Conservation (phyloP, 2,888 invertebrate genomes). For the Sabatieria punctata region DNA sequence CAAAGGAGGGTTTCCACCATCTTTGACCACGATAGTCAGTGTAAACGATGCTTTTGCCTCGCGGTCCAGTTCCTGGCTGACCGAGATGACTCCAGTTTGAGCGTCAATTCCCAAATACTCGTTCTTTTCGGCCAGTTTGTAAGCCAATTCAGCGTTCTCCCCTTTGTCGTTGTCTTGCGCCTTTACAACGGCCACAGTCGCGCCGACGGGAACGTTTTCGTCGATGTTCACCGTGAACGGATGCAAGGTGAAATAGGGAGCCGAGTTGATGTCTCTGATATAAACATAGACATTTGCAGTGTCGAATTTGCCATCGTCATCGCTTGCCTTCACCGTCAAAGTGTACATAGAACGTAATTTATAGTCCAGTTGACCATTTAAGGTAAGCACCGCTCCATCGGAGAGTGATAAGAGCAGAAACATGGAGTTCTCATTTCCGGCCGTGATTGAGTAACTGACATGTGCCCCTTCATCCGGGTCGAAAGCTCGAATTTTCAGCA, state of each 20-base stretch:
- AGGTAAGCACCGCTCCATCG: conserved; percentile 5
- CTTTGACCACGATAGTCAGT: conserved; percentile 48
- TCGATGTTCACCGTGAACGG: conserved; percentile 34
- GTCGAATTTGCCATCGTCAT: conserved; percentile 69
- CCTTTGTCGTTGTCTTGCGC: conserved; percentile 86
- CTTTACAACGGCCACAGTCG: conserved; percentile 57
- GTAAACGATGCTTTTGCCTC: conserved; percentile 62
- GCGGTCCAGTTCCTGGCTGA: conserved; percentile 63
- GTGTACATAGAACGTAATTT: conserved; percentile 17
- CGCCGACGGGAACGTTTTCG: conserved; percentile 70
- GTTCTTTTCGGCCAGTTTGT: conserved; percentile 30
- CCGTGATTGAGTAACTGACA: conserved; percentile 4
- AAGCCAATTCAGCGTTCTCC: conserved; percentile 54
- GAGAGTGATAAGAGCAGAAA: conserved; percentile 2
- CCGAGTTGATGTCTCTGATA: conserved; percentile 35
- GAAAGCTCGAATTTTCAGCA: conserved; percentile 43
- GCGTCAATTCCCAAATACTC: conserved; percentile 65
- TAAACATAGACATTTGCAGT: conserved; percentile 76
- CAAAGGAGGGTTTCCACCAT: conserved; percentile 20
- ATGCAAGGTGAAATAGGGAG: conserved; percentile 3
- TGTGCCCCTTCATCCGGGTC: conserved; percentile 16
- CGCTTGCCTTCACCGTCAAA: conserved; percentile 58
- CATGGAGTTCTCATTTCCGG: conserved; percentile 3
- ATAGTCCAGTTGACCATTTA: conserved; percentile 8
- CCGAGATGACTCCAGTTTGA: conserved; percentile 80